Conservation (phyloP, 2,888 invertebrate genomes). For the Aspidiotus destructor region DNA sequence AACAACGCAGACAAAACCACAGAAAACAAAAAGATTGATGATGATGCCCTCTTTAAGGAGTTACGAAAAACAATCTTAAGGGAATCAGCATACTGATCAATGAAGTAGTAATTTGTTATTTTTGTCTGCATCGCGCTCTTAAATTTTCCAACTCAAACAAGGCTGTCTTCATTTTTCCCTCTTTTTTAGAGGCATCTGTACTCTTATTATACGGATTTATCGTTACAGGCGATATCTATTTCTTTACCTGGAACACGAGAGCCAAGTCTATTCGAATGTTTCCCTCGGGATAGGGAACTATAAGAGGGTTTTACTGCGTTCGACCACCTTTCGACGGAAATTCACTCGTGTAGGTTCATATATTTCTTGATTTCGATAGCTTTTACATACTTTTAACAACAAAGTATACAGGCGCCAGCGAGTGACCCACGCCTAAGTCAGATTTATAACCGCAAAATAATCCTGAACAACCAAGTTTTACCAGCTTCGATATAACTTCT, state of each 20-base stretch:
- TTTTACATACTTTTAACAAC: too few species aligned
- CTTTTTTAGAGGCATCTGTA: background rate
- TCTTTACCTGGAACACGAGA: background rate
- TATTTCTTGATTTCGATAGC: slow-evolving; percentile 18
- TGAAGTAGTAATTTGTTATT: background rate
- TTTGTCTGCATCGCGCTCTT: background rate
- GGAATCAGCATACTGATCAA: background rate
- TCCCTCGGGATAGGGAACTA: background rate
- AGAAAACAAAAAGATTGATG: too few species aligned
- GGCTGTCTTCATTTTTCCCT: background rate
- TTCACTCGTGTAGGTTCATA: slow-evolving; percentile 18
- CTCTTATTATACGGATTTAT: background rate
- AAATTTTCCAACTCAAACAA: background rate
- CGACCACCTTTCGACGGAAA: background rate
- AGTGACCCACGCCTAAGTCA: too few species aligned
- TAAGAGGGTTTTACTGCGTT: background rate
- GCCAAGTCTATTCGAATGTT: background rate
- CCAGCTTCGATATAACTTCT: too few species aligned
- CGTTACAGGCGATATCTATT: background rate
- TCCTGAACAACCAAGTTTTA: too few species aligned
- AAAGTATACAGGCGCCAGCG: too few species aligned
- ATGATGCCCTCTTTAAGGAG: too few species aligned
- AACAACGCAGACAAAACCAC: too few species aligned
- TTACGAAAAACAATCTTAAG: background rate
- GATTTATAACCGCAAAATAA: too few species aligned